These are phyloP conservation scores for Agonum fuliginosum DNA, from an alignment of 2,888 invertebrate genomes.

Conservation along the genomic window DNA sequence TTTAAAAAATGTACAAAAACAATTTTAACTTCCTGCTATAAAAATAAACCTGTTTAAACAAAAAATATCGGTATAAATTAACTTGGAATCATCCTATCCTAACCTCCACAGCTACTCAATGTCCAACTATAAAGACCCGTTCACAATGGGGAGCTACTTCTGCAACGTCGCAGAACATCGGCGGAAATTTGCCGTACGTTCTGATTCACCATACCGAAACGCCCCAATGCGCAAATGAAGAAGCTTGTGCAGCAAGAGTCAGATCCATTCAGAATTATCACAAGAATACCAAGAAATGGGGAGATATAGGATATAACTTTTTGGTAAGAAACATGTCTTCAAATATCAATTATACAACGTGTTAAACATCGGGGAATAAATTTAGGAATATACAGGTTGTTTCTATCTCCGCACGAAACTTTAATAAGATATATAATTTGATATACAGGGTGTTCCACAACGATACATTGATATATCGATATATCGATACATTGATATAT, in stretches of 20 bases:
- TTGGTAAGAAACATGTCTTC: slow-evolving; percentile 68
- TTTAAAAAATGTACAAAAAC: slow-evolving; percentile 3
- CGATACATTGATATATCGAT: no score
- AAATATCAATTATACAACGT: no score
- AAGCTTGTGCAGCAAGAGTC: slow-evolving; percentile 69
- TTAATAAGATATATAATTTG: no score
- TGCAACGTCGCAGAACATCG: slow-evolving; percentile 60
- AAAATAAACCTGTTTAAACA: neutral
- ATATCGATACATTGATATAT: no score
- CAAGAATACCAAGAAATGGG: slow-evolving; percentile 66
- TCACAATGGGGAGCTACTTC: slow-evolving; percentile 71
- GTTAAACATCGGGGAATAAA: no score
- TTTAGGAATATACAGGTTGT: no score
- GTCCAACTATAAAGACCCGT: slow-evolving; percentile 69
- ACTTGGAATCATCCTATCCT: neutral
- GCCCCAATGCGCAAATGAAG: slow-evolving; percentile 68
- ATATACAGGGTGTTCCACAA: no score
- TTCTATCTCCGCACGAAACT: no score
- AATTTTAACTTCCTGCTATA: neutral
- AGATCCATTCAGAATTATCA: slow-evolving; percentile 70
- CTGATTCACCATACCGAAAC: slow-evolving; percentile 73
- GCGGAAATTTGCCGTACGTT: slow-evolving; percentile 69
- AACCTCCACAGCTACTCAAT: neutral
- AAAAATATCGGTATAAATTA: neutral
- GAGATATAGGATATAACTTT: slow-evolving; percentile 71